phyloP scores from a whole-genome alignment of 1,140 invertebrate species.

The Habropoda laboriosa region DNA sequence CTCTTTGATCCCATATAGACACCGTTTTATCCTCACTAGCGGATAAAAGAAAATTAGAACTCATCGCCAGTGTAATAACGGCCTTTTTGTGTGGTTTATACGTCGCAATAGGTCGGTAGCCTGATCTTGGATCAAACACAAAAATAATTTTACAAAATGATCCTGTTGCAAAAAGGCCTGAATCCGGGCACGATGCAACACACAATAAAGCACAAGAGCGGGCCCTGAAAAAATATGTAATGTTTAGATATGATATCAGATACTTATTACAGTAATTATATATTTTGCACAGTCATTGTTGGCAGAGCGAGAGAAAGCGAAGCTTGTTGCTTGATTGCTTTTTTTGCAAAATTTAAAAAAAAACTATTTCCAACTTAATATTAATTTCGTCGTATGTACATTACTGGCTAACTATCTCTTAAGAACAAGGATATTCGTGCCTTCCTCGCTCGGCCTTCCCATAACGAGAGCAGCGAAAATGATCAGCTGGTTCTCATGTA shows the following conservation, averaged over 20 bases:
- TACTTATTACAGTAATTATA: not conserved
- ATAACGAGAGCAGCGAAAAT: constrained; percentile 30
- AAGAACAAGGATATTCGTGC: constrained; percentile 24
- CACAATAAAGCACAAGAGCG: constrained; percentile 70
- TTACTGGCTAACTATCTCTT: constrained; percentile 10
- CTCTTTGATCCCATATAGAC: constrained; percentile 75
- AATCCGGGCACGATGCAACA: constrained; percentile 69
- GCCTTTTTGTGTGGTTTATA: constrained; percentile 73
- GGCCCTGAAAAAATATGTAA: constrained; percentile 57
- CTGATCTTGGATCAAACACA: constrained; percentile 72
- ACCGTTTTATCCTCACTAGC: constrained; percentile 78
- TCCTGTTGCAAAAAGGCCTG: constrained; percentile 71
- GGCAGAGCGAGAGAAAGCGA: constrained; percentile 45
- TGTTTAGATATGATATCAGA: not conserved
- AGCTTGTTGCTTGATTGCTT: not conserved
- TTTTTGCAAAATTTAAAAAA: not conserved
- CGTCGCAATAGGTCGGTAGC: constrained; percentile 52
- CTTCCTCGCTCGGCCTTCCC: constrained; percentile 41
- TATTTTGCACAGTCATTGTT: constrained; percentile 5
- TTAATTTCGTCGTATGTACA: not conserved
- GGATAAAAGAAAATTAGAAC: constrained; percentile 73
- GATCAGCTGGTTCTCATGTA: constrained; percentile 52
- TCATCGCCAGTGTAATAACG: constrained; percentile 74
- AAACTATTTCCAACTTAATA: not conserved
- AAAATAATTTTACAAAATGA: constrained; percentile 71